Conservation (phyloP, 2,113 vertebrate genomes). For the Chlamydotis undulata region DNA sequence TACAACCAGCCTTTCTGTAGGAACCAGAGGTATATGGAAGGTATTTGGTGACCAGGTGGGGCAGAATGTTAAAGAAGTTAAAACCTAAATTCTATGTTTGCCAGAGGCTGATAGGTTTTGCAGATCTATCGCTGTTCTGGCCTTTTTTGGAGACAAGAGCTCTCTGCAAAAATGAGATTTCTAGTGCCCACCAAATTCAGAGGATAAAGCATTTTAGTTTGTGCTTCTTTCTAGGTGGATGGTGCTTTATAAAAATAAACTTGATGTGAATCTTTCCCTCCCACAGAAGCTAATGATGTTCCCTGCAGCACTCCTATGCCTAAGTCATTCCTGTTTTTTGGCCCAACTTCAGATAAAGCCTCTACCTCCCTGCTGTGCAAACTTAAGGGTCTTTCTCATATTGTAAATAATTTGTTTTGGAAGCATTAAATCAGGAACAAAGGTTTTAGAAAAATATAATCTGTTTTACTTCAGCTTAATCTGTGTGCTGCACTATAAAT, state of each 20-base stretch:
- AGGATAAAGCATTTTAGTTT: background rate
- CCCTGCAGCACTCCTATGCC: background rate
- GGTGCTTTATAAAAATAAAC: constrained; percentile 51
- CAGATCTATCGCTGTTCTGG: background rate
- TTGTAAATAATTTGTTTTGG: background rate
- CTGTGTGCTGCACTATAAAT: background rate
- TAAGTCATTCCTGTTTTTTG: constrained; percentile 11
- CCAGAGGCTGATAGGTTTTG: background rate
- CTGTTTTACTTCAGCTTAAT: background rate
- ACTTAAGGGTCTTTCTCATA: background rate
- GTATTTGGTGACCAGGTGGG: background rate
- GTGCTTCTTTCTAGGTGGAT: constrained; percentile 34
- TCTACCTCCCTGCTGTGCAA: background rate
- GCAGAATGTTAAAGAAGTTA: background rate
- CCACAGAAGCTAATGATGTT: constrained; percentile 13
- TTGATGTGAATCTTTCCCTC: constrained; percentile 27
- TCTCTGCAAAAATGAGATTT: background rate
- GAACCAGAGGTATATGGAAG: background rate
- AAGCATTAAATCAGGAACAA: constrained; percentile 1
- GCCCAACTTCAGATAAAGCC: background rate
- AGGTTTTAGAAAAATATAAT: constrained; percentile 1
- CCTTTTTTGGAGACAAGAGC: background rate
- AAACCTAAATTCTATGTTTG: background rate
- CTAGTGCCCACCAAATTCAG: background rate
- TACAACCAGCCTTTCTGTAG: background rate